Percentiles rank a stretch among this genome's conserved stretches.
Conservation (phyloP, 2,797 vertebrate genomes). For the Rhinatrema bivittatum region DNA sequence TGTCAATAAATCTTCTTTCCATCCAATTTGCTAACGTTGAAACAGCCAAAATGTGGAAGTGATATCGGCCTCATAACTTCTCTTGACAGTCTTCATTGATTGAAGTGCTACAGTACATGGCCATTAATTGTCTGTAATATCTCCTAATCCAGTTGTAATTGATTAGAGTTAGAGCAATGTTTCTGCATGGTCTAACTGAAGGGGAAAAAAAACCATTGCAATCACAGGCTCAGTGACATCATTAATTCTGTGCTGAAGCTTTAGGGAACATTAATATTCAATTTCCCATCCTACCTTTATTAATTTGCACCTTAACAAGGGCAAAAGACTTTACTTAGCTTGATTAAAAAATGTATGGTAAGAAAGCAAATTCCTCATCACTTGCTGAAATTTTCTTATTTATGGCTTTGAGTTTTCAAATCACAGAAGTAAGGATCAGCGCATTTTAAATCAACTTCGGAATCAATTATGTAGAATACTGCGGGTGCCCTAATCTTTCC, state of each 20-base stretch:
- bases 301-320: conserved; percentile 26
- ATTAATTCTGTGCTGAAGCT: conserved; percentile 33
- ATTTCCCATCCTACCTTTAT: conserved; percentile 17
- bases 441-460: conserved; percentile 31
- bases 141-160: conserved; percentile 28
- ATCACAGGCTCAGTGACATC: too few relatives aligned
- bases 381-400: conserved; percentile 20
- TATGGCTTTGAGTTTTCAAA: conserved; percentile 13
- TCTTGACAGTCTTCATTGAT: conserved; percentile 29
- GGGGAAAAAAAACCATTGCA: too few relatives aligned
- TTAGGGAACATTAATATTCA: conserved; percentile 39
- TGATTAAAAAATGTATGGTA: conserved; percentile 10
- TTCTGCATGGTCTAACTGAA: conserved; percentile 23
- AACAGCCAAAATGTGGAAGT: conserved; percentile 15
- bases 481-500: conserved; percentile 26
- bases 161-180: conserved; percentile 23
- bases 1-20: too few relatives aligned
- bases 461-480: conserved; percentile 37
- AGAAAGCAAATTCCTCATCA: conserved; percentile 16
- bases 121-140: conserved; percentile 31
- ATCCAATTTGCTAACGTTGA: too few relatives aligned
- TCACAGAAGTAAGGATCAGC: conserved; percentile 12
- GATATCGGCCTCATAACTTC: conserved; percentile 11
- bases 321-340: conserved; percentile 16
- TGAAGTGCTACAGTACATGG: conserved; percentile 23